phyloP scores from a whole-genome alignment of 2,797 vertebrate genomes.

The Epinephelus coioides region DNA sequence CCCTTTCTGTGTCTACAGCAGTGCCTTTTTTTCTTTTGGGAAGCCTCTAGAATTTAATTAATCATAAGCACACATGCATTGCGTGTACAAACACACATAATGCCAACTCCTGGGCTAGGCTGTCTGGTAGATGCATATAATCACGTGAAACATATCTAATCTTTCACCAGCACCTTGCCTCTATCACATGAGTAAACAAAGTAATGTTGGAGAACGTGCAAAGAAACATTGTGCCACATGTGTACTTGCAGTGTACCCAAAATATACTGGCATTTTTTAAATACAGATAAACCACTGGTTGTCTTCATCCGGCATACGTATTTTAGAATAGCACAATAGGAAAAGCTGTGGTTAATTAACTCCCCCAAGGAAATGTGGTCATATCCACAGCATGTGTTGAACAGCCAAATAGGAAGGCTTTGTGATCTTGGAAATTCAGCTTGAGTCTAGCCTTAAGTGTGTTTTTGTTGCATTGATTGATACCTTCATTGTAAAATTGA shows the following conservation, averaged over 20 bases:
- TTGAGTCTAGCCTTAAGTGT: slow-evolving; percentile 20
- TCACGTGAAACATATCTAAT: background rate
- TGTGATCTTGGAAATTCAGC: slow-evolving; percentile 48
- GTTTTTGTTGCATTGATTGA: slow-evolving; percentile 48
- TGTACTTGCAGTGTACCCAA: background rate
- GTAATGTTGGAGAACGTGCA: slow-evolving; percentile 21
- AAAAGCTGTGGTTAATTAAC: slow-evolving; percentile 44
- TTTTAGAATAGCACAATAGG: slow-evolving; percentile 16
- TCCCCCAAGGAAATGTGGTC: slow-evolving; percentile 47
- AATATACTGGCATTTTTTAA: background rate
- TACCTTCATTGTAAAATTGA: slow-evolving; percentile 29
- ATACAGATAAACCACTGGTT: background rate
- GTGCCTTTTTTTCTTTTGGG: slow-evolving; percentile 14
- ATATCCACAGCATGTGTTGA: slow-evolving; percentile 41
- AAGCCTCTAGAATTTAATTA: slow-evolving; percentile 32
- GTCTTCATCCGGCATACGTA: background rate
- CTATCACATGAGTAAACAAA: slow-evolving; percentile 1
- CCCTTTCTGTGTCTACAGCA: slow-evolving; percentile 20
- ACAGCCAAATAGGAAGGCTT: slow-evolving; percentile 43
- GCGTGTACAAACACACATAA: background rate
- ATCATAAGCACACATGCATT: slow-evolving; percentile 15
- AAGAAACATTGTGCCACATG: background rate
- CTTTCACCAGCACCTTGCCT: background rate
- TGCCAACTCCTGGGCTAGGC: slow-evolving; percentile 4
- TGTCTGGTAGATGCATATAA: slow-evolving; percentile 6